A percentile compares a stretch with the other conserved stretches of the same genome.
phyloP scores from a whole-genome alignment of 1,140 invertebrate genomes.

The Camponotus vicinus region DNA sequence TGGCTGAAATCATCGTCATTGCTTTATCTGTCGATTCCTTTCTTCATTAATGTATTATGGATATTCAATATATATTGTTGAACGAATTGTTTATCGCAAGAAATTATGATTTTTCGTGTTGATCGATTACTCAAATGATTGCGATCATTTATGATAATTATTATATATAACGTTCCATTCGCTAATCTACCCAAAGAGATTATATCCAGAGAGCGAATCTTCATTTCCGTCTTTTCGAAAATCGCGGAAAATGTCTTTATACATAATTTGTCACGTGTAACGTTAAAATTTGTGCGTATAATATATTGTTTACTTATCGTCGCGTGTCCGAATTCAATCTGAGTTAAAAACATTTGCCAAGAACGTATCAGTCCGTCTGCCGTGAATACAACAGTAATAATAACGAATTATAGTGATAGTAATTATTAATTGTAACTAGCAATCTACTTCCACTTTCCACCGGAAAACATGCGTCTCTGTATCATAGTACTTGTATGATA shows the following conservation, averaged over 20 bases:
- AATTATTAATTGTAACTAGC: slow-evolving; percentile 68
- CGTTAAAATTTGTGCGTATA: slow-evolving; percentile 20
- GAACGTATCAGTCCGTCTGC: slow-evolving; percentile 77
- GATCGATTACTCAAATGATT: slow-evolving; percentile 38
- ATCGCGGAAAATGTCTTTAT: slow-evolving; percentile 10
- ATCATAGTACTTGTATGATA: slow-evolving; percentile 85
- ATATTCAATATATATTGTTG: slow-evolving; percentile 15
- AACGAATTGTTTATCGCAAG: slow-evolving; percentile 2
- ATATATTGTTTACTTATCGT: slow-evolving; percentile 38
- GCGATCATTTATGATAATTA: slow-evolving; percentile 20
- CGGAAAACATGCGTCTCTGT: slow-evolving; percentile 80
- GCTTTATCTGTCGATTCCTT: slow-evolving; percentile 24
- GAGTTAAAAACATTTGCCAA: slow-evolving; percentile 68
- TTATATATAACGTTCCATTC: slow-evolving; percentile 26
- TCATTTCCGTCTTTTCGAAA: slow-evolving; percentile 3
- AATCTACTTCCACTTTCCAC: slow-evolving; percentile 71
- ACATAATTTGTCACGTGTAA: slow-evolving; percentile 5
- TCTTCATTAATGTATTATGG: slow-evolving; percentile 1
- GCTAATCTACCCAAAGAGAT: slow-evolving; percentile 1
- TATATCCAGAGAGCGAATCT: not conserved
- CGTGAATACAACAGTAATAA: slow-evolving; percentile 71
- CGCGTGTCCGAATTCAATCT: slow-evolving; percentile 44
- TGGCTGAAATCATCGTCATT: slow-evolving; percentile 29
- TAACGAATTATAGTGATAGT: slow-evolving; percentile 67
- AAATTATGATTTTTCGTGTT: slow-evolving; percentile 12